A percentile compares a stretch with the other conserved stretches of the same genome.
These are phyloP conservation scores for Catharus fuscescens DNA, from an alignment of 2,113 vertebrate genomes.

Conservation along the genomic window DNA sequence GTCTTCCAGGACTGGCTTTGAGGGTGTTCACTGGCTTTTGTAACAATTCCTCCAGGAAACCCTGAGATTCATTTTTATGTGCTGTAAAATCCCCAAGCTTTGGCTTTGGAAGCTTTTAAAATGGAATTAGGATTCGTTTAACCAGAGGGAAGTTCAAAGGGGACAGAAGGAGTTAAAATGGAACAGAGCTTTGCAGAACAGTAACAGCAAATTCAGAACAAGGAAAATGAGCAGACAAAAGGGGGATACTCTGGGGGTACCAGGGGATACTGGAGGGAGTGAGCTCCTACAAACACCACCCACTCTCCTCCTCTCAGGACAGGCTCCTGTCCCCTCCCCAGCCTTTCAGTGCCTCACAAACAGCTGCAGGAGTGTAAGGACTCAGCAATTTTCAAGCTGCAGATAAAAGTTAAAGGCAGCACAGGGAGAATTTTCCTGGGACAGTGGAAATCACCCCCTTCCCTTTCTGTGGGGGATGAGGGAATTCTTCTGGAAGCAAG, in stretches of 20 bases:
- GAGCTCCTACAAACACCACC: background rate
- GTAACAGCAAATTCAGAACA: no score
- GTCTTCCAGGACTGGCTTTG: background rate
- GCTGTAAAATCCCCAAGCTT: background rate
- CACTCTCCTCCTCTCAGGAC: background rate
- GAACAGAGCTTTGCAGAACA: rapidly evolving
- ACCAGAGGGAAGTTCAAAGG: background rate
- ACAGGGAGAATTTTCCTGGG: background rate
- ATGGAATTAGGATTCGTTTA: background rate
- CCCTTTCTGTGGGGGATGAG: background rate
- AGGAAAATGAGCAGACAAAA: background rate
- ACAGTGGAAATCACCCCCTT: background rate
- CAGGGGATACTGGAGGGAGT: background rate
- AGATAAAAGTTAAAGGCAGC: background rate
- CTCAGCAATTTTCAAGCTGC: background rate
- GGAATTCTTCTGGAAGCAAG: background rate
- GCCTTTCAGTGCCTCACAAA: background rate
- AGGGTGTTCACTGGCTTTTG: background rate
- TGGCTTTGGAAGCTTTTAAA: background rate
- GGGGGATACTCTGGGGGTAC: background rate
- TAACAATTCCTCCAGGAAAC: background rate
- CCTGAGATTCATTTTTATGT: background rate
- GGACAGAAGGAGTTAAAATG: background rate
- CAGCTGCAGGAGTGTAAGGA: background rate
- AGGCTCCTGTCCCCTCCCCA: background rate